A percentile compares a stretch with the other conserved stretches of the same genome.
These are phyloP conservation scores for Sapajus apella DNA, from an alignment of 2,113 vertebrate species.

Conservation along the genomic window DNA sequence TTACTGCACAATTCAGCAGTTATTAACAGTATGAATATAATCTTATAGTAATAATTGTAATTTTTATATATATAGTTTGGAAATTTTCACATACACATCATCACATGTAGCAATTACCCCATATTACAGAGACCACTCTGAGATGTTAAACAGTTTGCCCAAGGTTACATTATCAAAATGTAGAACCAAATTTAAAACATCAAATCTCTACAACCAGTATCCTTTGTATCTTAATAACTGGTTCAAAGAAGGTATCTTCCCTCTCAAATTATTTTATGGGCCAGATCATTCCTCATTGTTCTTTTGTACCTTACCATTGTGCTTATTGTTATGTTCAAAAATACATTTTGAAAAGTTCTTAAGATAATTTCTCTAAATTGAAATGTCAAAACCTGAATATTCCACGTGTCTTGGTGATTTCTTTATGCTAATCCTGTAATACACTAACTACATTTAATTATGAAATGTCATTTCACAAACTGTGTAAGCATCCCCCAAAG, in stretches of 20 bases:
- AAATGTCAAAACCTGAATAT: constrained; percentile 35
- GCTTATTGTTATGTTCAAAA: neutral
- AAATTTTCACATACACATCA: neutral
- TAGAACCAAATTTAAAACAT: constrained; percentile 40
- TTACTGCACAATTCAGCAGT: neutral
- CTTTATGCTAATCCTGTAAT: neutral
- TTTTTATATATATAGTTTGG: neutral
- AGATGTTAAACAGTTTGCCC: neutral
- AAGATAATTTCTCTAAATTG: constrained; percentile 9
- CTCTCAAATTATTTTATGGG: neutral
- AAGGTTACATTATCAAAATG: neutral
- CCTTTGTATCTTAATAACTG: constrained; percentile 3
- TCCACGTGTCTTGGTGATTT: neutral
- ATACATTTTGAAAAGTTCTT: neutral
- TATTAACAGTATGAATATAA: neutral
- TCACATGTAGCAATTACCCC: neutral
- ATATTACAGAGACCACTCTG: neutral
- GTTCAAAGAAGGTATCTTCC: neutral
- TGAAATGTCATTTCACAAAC: neutral
- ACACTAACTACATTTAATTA: neutral
- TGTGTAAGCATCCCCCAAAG: neutral
- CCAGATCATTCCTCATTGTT: neutral
- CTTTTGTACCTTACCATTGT: neutral
- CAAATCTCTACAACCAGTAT: constrained; percentile 4
- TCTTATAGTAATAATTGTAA: neutral